Conservation (phyloP, 2,113 vertebrate species). For the Pithys albifrons region DNA sequence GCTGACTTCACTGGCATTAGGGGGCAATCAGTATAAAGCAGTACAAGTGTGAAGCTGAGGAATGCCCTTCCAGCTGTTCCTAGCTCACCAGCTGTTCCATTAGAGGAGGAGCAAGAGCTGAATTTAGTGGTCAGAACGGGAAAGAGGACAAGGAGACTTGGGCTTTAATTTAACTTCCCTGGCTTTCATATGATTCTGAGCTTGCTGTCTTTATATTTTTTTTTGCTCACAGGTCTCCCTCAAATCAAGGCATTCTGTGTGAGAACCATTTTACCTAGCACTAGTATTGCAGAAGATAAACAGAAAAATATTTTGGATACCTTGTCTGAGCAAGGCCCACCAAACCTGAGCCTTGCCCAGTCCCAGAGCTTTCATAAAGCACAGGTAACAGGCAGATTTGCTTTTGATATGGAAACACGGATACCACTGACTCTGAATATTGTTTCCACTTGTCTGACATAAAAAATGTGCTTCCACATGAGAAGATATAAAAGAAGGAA, state of each 20-base stretch:
- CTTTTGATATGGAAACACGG: background rate
- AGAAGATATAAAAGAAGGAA: background rate
- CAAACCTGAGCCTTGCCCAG: background rate
- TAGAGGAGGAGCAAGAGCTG: background rate
- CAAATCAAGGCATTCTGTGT: background rate
- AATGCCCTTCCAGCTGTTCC: background rate
- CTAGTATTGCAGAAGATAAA: background rate
- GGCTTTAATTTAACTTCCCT: background rate
- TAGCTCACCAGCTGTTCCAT: background rate
- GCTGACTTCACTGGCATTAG: background rate
- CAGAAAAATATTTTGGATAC: background rate
- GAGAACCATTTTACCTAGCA: background rate
- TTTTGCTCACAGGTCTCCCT: background rate
- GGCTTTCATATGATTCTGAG: background rate
- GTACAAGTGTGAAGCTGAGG: background rate
- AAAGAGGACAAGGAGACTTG: background rate
- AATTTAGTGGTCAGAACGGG: background rate
- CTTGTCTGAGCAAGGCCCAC: background rate
- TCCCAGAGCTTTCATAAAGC: background rate
- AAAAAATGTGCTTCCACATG: background rate
- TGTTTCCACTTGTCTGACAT: background rate
- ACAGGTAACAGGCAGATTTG: background rate
- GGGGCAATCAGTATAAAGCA: background rate
- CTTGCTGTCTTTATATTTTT: background rate
- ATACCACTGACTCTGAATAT: background rate